These are phyloP conservation scores for Pentamera pediparva DNA, from an alignment of 53 echinoderm and acorn worm genomes.

Conservation along the genomic window DNA sequence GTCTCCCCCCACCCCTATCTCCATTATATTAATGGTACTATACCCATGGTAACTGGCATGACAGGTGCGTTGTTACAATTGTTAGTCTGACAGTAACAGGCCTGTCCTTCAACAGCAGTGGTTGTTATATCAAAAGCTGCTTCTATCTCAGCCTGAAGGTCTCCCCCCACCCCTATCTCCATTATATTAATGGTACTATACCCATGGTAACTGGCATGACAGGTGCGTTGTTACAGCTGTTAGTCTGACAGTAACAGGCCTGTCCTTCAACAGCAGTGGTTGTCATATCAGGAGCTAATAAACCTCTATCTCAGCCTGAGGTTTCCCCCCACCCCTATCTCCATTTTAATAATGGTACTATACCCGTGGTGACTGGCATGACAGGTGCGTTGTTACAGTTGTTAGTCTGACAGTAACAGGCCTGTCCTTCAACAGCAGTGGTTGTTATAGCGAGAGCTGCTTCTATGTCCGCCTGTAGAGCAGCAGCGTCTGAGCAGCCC, in stretches of 20 bases:
- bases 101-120: not conserved
- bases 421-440: not conserved
- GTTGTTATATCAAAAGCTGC: not conserved
- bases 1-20: no score
- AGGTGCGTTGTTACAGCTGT: not conserved
- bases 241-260: not conserved
- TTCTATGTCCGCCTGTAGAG: not conserved
- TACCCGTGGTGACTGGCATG: not conserved
- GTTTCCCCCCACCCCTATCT: no score
- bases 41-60: not conserved
- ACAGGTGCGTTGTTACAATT: constrained; percentile 6
- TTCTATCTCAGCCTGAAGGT: not conserved
- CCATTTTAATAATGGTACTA: no score
- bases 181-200: not conserved
- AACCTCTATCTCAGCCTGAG: not conserved
- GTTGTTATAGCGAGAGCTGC: not conserved
- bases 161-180: no score
- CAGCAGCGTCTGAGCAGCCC: not conserved
- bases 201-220: not conserved
- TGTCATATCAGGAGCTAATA: not conserved
- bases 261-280: not conserved
- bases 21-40: no score
- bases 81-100: not conserved
- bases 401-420: not conserved
- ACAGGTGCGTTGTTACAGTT: constrained; percentile 6